phyloP scores from a whole-genome alignment of 2,797 vertebrate species.

The Cheirogaleus major region DNA sequence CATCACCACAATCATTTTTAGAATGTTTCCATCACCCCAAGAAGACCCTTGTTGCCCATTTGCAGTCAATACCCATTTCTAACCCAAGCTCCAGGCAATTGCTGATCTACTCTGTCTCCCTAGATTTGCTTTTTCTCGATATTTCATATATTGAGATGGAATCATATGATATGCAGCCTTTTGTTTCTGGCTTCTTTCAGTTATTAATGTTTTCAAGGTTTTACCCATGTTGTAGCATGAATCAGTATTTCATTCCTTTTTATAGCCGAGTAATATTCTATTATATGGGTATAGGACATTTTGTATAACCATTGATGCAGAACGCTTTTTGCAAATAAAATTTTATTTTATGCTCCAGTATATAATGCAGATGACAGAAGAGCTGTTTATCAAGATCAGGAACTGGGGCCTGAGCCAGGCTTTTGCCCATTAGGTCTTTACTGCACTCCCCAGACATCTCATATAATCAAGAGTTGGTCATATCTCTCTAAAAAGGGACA shows the following conservation, averaged over 20 bases:
- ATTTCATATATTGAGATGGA: neutral
- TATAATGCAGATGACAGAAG: neutral
- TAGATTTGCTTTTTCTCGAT: neutral
- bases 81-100: neutral
- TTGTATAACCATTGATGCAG: neutral
- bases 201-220: neutral
- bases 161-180: neutral
- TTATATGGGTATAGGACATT: neutral
- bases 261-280: neutral
- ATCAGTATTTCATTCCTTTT: neutral
- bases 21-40: neutral
- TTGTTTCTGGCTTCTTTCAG: neutral
- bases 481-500: neutral
- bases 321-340: neutral
- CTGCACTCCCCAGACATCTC: neutral
- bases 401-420: too few relatives aligned
- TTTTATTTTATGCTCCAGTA: neutral
- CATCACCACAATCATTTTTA: neutral
- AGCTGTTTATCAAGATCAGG: neutral
- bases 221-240: neutral
- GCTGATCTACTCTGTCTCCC: neutral
- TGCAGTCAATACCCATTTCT: neutral
- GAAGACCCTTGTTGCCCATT: neutral
- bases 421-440: neutral
- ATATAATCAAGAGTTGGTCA: neutral